Conservation (phyloP, 2,888 invertebrate genomes). For the Drosophila colorata region DNA sequence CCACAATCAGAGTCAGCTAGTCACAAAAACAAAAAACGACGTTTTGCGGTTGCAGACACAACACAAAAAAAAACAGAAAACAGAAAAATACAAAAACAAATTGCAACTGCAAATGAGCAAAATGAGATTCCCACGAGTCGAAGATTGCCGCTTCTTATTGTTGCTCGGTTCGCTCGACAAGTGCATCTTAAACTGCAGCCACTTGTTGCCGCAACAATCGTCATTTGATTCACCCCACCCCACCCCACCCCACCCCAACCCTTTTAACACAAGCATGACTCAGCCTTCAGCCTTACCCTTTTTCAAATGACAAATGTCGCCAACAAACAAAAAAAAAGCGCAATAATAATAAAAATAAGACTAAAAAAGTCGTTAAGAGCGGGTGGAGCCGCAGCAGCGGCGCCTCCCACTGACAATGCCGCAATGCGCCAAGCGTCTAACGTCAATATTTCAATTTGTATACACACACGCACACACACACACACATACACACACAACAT, state of each 20-base stretch:
- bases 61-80: not conserved
- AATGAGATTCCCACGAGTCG: slow-evolving; percentile 58
- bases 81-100: slow-evolving; percentile 10
- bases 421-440: slow-evolving; percentile 53
- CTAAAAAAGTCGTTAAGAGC: slow-evolving; percentile 34
- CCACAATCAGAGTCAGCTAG: slow-evolving; percentile 3
- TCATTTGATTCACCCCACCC: not conserved
- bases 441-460: slow-evolving; percentile 29
- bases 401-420: slow-evolving; percentile 30
- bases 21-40: slow-evolving; percentile 6
- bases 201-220: slow-evolving; percentile 43
- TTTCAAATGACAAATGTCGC: slow-evolving; percentile 28
- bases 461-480: slow-evolving; percentile 16
- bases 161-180: slow-evolving; percentile 23
- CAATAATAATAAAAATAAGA: slow-evolving; percentile 26
- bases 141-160: slow-evolving; percentile 16
- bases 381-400: not conserved
- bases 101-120: slow-evolving; percentile 23
- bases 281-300: slow-evolving; percentile 30
- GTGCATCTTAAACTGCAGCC: slow-evolving; percentile 18
- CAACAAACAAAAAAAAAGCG: slow-evolving; percentile 15
- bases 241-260: no score
- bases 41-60: slow-evolving; percentile 17
- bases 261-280: slow-evolving; percentile 23
- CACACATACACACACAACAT: slow-evolving; percentile 33